Evolutionary conservation across 2,797 vertebrate genomes (phyloP).

Genomic region (Peromyscus aztecus): DNA sequence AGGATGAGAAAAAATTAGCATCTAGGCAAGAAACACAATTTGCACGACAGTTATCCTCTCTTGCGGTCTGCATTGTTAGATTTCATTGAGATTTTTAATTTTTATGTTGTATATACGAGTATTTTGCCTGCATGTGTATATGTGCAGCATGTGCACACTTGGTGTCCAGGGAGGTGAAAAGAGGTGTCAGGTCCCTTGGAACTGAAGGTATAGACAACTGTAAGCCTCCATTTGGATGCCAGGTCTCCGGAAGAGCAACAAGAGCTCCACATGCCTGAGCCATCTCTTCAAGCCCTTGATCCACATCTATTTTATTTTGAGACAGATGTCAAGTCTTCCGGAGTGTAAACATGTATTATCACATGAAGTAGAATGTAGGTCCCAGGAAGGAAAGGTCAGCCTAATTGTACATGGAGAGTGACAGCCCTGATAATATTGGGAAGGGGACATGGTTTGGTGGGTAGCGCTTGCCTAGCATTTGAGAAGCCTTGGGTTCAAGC

Average conservation of each 20-base stretch:
- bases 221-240: too few species aligned
- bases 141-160: neutral
- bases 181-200: too few species aligned
- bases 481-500: too few species aligned
- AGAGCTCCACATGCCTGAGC: neutral
- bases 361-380: neutral
- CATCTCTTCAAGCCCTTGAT: neutral
- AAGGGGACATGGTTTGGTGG: neutral
- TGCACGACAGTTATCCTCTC: slow-evolving; percentile 71
- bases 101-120: neutral
- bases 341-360: neutral
- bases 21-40: slow-evolving; percentile 79
- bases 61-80: slow-evolving; percentile 53
- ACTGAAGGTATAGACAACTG: neutral
- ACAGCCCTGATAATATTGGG: neutral
- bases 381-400: neutral
- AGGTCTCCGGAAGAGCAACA: neutral
- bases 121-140: neutral
- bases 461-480: neutral
- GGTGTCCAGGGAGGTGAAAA: neutral
- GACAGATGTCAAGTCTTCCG: slow-evolving; percentile 75
- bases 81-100: neutral
- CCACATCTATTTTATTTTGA: slow-evolving; percentile 77
- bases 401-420: fast-evolving
- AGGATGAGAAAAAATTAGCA: slow-evolving; percentile 60